Evolutionary conservation across 2,113 vertebrate species (phyloP).

Genomic region (Stictonetta naevosa): DNA sequence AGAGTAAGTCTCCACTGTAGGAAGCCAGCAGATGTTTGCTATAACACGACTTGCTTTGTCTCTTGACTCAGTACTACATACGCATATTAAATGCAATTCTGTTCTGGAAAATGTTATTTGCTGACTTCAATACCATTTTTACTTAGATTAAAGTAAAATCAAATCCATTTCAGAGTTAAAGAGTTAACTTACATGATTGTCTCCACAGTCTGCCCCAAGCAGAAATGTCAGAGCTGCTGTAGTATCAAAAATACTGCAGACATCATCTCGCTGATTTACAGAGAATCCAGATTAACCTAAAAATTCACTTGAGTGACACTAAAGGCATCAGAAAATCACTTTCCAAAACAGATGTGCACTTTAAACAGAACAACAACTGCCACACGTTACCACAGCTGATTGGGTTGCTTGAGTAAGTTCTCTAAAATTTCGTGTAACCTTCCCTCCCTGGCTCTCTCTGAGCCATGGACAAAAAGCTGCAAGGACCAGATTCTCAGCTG

Average conservation of each 20-base stretch:
- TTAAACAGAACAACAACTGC: background rate
- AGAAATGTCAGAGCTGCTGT: background rate
- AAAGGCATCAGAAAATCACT: background rate
- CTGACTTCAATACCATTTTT: background rate
- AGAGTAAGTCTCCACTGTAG: background rate
- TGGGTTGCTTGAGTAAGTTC: background rate
- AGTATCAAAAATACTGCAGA: accelerated
- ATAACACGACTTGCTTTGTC: background rate
- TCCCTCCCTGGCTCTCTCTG: background rate
- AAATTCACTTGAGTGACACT: accelerated
- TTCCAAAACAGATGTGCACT: background rate
- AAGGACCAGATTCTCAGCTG: background rate
- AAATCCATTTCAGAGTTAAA: background rate
- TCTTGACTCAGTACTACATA: background rate
- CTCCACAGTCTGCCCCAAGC: background rate
- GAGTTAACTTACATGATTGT: accelerated
- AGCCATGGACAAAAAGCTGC: background rate
- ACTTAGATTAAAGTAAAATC: accelerated
- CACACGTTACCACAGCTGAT: background rate
- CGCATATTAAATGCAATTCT: conserved; percentile 7
- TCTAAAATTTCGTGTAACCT: background rate
- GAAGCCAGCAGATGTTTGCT: background rate
- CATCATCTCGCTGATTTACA: background rate
- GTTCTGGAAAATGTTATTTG: background rate
- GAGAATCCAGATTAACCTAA: background rate